Percentiles rank a stretch among this genome's conserved stretches.
Evolutionary conservation across 2,113 vertebrate species (phyloP).

Genomic region (Falco punctatus): DNA sequence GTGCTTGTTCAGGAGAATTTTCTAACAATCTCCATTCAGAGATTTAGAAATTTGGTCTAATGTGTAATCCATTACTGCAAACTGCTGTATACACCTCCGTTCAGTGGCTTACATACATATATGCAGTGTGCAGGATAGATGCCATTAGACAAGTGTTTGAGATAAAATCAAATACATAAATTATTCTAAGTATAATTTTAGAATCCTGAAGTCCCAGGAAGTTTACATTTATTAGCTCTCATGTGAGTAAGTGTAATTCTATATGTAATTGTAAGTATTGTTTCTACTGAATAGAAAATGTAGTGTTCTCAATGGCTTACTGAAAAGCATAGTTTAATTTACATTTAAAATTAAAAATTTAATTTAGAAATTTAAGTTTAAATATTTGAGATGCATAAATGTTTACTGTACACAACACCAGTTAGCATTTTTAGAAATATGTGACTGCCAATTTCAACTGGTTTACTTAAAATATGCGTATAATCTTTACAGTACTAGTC

Average conservation of each 20-base stretch:
- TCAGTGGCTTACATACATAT: not conserved
- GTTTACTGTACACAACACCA: not conserved
- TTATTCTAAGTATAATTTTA: not conserved
- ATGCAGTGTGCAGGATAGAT: not conserved
- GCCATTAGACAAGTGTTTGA: not conserved
- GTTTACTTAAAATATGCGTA: not conserved
- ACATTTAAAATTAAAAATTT: no score
- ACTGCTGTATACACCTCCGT: not conserved
- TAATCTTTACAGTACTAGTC: not conserved
- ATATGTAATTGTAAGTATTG: not conserved
- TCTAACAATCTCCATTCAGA: not conserved
- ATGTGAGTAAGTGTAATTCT: not conserved
- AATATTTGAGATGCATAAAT: not conserved
- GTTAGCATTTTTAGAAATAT: not conserved
- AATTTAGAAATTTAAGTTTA: not conserved
- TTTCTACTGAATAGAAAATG: not conserved
- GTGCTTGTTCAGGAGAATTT: not conserved
- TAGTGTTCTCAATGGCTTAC: not conserved
- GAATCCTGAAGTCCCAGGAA: not conserved
- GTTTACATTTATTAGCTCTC: not conserved
- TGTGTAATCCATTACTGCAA: not conserved
- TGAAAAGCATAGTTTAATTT: not conserved
- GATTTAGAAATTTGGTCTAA: not conserved
- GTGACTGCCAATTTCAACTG: not conserved
- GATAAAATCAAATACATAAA: not conserved